These are phyloP conservation scores for Caenorhabditis plicata DNA, from an alignment of 2,888 invertebrate species.

Conservation along the genomic window DNA sequence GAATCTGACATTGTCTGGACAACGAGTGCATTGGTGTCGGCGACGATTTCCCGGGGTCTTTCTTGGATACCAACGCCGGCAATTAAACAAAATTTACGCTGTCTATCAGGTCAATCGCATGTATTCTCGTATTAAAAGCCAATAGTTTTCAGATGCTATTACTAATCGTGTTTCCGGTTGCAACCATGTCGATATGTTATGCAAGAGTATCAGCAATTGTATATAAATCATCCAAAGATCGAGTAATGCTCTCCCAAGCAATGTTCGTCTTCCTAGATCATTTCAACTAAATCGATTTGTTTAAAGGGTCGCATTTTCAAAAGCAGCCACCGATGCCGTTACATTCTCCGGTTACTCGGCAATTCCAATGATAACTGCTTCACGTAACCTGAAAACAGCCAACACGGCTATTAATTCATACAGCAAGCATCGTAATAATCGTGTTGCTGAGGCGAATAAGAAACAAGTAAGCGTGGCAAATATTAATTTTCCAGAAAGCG, in stretches of 20 bases:
- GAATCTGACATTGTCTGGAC: slow-evolving; percentile 25
- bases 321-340: slow-evolving; percentile 53
- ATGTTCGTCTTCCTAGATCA: slow-evolving; percentile 29
- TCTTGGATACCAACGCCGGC: slow-evolving; percentile 21
- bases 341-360: slow-evolving; percentile 51
- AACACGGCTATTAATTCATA: slow-evolving; percentile 41
- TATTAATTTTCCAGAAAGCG: neutral
- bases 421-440: slow-evolving; percentile 41
- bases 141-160: slow-evolving; percentile 70
- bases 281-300: neutral
- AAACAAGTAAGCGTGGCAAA: slow-evolving; percentile 41
- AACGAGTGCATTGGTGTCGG: slow-evolving; percentile 44
- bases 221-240: slow-evolving; percentile 50
- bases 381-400: slow-evolving; percentile 38
- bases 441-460: slow-evolving; percentile 53
- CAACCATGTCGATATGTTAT: slow-evolving; percentile 75
- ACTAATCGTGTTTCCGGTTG: slow-evolving; percentile 73
- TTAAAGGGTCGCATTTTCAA: slow-evolving; percentile 50
- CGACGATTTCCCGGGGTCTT: slow-evolving; percentile 34
- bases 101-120: slow-evolving; percentile 41
- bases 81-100: slow-evolving; percentile 42
- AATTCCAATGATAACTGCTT: slow-evolving; percentile 45
- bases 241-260: slow-evolving; percentile 41
- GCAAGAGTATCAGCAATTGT: slow-evolving; percentile 69
- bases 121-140: neutral